phyloP scores from a whole-genome alignment of 2,113 vertebrate species.

The Neomonachus schauinslandi region DNA sequence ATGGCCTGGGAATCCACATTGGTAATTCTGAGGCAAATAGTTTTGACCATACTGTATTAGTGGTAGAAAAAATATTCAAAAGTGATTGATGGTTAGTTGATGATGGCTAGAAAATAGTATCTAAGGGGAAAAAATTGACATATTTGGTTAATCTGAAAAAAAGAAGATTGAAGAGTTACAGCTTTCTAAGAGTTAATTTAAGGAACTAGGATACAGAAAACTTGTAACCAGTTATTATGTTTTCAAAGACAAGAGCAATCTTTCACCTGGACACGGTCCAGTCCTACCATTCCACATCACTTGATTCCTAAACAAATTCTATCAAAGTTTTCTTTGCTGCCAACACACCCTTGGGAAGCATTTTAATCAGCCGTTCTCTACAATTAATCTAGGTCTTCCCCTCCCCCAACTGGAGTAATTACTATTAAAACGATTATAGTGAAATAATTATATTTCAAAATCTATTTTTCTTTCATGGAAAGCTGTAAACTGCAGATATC shows the following conservation, averaged over 20 bases:
- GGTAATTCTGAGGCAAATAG: not conserved
- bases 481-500: not conserved
- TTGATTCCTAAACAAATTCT: not conserved
- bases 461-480: not conserved
- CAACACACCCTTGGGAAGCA: not conserved
- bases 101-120: not conserved
- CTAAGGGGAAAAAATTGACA: not conserved
- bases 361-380: not conserved
- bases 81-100: not conserved
- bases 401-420: not conserved
- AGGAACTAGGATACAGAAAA: not conserved
- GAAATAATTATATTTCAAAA: constrained; percentile 23
- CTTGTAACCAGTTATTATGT: not conserved
- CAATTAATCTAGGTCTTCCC: not conserved
- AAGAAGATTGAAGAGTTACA: not conserved
- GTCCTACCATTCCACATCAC: not conserved
- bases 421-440: constrained; percentile 14
- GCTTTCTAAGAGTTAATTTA: not conserved
- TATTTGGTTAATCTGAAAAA: constrained; percentile 20
- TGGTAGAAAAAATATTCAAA: not conserved
- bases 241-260: not conserved
- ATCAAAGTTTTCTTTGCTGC: not conserved
- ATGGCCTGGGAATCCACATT: not conserved
- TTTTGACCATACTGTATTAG: not conserved
- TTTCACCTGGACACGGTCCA: not conserved